Evolutionary conservation across 2,888 invertebrate genomes (phyloP).

Genomic region (Eilema sororculum): DNA sequence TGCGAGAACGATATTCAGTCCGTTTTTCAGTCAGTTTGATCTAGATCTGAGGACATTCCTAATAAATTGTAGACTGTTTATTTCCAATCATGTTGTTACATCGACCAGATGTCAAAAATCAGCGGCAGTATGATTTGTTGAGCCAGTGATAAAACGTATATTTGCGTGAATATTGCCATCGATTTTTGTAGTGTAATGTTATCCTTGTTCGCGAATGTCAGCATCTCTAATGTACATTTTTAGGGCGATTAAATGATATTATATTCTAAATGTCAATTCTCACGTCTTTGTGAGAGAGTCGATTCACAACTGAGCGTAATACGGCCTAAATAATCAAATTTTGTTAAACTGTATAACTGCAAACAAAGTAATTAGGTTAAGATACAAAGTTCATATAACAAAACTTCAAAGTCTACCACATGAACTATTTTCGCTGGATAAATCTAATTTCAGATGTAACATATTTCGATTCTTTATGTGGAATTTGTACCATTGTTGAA

Average conservation of each 20-base stretch:
- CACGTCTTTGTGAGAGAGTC: too few species aligned
- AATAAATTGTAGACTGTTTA: conserved; percentile 79
- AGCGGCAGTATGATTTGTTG: conserved; percentile 70
- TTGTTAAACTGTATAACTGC: neutral
- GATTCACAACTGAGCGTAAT: too few species aligned
- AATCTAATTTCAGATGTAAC: neutral
- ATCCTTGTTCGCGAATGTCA: conserved; percentile 78
- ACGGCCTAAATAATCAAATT: too few species aligned
- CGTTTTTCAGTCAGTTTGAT: too few species aligned
- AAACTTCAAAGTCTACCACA: neutral
- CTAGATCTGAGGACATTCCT: too few species aligned
- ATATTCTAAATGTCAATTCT: too few species aligned
- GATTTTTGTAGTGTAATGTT: conserved; percentile 69
- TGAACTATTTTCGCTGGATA: neutral
- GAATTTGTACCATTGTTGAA: neutral
- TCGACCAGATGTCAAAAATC: conserved; percentile 66
- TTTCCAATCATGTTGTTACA: conserved; percentile 73
- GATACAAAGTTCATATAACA: neutral
- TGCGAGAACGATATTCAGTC: too few species aligned
- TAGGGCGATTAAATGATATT: conserved; percentile 86
- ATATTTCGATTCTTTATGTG: conserved; percentile 1
- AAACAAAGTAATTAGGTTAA: neutral
- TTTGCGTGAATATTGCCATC: conserved; percentile 81
- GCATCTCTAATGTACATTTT: conserved; percentile 85
- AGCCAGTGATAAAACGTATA: conserved; percentile 76